Base-by-base conservation (phyloP, 2,888 invertebrate genomes). In the Drosophila melanosoma region DNA sequence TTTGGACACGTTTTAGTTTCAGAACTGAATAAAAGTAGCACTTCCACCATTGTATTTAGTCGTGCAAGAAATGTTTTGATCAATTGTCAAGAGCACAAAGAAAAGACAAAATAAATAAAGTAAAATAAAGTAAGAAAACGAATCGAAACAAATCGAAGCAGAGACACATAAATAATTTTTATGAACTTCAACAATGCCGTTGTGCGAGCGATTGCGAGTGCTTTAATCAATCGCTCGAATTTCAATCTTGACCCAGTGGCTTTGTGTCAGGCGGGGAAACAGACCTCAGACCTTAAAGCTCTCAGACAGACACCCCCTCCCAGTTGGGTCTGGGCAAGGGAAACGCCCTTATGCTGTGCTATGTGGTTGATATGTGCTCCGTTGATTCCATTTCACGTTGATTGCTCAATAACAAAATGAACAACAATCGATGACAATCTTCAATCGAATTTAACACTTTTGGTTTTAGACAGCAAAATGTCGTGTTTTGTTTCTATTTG, bases 381-480 rank as follows among this genome's bases (percentile, higher is more conserved):
- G 36, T 33, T 51, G 70, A 72, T 69, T 61, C 38, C 64, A 67
- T 69, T 62, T 65, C 73, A 81, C 67, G 64, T 79, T 74, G 71
- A 79, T 82, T 80, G 75, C 73, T 67, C 67, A 36, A 65, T 66
- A 36, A 12, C 36, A 26, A 3, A 26, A 17, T 3, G 23, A 36
- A 29, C 26, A 15, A 68, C 67, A 73, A 74, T 83, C 78, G 81
- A 79, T 87, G 85, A 82, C 84, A 87, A 90, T 84, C 84, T 86
- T 83, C 73, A 69, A 86, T 83, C 75, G 79, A 88, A 88, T 86
- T 90, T 74, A 90, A 86, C 86, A 86, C 90, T 83, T 71, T 83
- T 70, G 57, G 33, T 53, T 69, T 48, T 65, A 26, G 15, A 23
- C 45, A 45, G 23, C 15, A 23, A 56, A 56, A 60, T 57, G 29